Conservation (phyloP, 1,140 invertebrate genomes). For the Spodoptera litura region DNA sequence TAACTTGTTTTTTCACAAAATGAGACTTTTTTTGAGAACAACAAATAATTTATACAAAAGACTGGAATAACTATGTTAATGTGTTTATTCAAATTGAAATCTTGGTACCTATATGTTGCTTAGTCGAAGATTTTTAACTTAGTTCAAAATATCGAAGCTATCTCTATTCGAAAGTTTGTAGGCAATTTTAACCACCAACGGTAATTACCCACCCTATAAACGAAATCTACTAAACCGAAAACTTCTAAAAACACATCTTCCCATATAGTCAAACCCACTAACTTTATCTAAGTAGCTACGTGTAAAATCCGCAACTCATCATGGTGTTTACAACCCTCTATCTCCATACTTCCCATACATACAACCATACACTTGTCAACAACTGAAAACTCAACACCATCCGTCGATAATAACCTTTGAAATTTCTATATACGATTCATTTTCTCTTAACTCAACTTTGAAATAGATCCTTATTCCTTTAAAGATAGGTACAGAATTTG, state of each 20-base stretch:
- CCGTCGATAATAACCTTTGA: constrained; percentile 70
- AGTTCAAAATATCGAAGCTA: too few species aligned
- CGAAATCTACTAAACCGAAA: neutral
- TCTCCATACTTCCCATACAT: constrained; percentile 50
- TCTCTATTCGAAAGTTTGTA: too few species aligned
- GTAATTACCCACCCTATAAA: too few species aligned
- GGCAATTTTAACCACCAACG: too few species aligned
- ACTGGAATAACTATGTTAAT: too few species aligned
- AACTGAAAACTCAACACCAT: constrained; percentile 63
- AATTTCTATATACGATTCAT: constrained; percentile 74
- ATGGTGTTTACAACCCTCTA: constrained; percentile 62
- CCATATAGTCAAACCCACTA: neutral
- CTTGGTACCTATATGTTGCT: too few species aligned
- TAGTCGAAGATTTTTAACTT: too few species aligned
- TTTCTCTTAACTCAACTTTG: constrained; percentile 76
- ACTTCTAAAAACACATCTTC: neutral
- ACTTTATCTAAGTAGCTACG: constrained; percentile 17
- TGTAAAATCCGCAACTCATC: constrained; percentile 55
- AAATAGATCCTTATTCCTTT: constrained; percentile 86
- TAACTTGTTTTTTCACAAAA: too few species aligned
- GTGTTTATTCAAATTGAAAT: too few species aligned
- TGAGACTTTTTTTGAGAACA: too few species aligned
- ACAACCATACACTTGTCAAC: constrained; percentile 64
- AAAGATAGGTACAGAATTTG: constrained; percentile 82
- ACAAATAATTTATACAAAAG: too few species aligned